These are phyloP conservation scores for Aplocera efformata DNA, from an alignment of 2,888 invertebrate genomes.

Conservation along the genomic window DNA sequence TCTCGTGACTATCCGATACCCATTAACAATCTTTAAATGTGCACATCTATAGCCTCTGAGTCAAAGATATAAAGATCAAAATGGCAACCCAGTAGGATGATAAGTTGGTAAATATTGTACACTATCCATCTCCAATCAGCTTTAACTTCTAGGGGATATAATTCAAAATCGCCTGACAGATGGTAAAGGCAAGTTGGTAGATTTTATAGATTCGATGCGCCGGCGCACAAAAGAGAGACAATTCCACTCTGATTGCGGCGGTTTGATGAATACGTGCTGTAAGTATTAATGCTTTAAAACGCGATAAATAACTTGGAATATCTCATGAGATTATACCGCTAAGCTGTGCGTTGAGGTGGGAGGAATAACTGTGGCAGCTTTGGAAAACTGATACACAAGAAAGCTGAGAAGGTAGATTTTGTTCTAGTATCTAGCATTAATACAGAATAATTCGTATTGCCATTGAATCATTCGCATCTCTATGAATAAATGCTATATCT, in stretches of 20 bases:
- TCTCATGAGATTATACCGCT: slow-evolving; percentile 22
- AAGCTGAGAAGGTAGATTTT: no score
- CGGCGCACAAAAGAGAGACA: slow-evolving; percentile 45
- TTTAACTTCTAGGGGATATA: slow-evolving; percentile 5
- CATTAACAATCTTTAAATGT: slow-evolving; percentile 13
- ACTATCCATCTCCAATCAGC: no score
- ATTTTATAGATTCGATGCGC: slow-evolving; percentile 39
- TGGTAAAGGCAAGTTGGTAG: slow-evolving; percentile 2
- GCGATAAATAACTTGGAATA: slow-evolving; percentile 25
- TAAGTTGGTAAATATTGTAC: slow-evolving; percentile 4
- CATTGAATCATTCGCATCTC: no score
- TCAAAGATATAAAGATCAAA: slow-evolving; percentile 6
- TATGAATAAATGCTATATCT: no score
- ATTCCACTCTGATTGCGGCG: slow-evolving; percentile 48
- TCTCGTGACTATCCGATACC: slow-evolving; percentile 42
- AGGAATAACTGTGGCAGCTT: neutral
- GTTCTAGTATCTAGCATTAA: no score
- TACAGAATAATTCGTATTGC: no score
- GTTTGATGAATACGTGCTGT: slow-evolving; percentile 43
- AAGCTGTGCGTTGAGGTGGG: slow-evolving; percentile 11
- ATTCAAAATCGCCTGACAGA: neutral
- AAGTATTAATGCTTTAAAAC: slow-evolving; percentile 33
- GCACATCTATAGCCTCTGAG: slow-evolving; percentile 7
- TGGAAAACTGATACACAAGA: neutral
- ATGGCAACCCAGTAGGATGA: slow-evolving; percentile 2